These are phyloP conservation scores for Hormaphis cornu DNA, from an alignment of 1,140 invertebrate genomes.

Conservation along the genomic window DNA sequence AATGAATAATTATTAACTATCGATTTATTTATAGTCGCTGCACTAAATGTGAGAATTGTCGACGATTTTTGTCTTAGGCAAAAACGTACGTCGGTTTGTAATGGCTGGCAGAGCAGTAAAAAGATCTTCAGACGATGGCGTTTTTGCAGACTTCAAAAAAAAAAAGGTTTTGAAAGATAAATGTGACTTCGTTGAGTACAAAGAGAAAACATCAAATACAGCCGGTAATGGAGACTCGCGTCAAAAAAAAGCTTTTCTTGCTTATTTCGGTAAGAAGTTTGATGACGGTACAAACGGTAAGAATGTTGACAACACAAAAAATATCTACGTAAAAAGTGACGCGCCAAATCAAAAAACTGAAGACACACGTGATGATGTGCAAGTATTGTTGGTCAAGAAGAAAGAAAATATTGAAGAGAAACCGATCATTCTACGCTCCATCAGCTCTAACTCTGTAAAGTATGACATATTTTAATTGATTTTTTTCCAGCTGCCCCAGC, in stretches of 20 bases:
- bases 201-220: background rate
- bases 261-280: constrained; percentile 1
- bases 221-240: background rate
- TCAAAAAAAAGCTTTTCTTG: constrained; percentile 20
- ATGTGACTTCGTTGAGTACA: background rate
- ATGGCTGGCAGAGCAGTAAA: background rate
- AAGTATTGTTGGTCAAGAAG: background rate
- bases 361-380: no score
- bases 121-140: background rate
- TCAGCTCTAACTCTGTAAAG: no score
- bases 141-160: background rate
- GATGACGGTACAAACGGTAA: background rate
- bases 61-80: no score
- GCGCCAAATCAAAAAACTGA: no score
- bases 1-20: no score
- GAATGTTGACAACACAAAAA: background rate
- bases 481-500: no score
- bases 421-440: background rate
- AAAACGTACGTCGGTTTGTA: no score
- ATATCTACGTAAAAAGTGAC: background rate
- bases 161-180: background rate
- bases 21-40: no score
- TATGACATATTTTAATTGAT: no score
- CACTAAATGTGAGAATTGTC: no score
- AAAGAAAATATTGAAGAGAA: background rate